Percentiles rank a stretch among this genome's conserved stretches.
Conservation (phyloP, 1,140 invertebrate genomes). For the Parasteatoda tepidariorum region DNA sequence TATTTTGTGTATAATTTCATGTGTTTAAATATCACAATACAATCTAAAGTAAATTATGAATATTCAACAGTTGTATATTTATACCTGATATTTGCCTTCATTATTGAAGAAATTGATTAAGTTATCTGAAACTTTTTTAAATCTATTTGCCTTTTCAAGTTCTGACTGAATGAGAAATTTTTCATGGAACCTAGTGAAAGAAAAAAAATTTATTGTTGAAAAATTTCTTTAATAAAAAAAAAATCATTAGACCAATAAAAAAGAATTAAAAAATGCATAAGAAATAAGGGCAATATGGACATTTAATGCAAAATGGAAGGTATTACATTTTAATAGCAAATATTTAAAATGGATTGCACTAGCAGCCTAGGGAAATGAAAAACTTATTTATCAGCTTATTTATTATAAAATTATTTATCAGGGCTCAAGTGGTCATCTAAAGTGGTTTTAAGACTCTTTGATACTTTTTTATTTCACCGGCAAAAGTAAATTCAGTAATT, state of each 20-base stretch:
- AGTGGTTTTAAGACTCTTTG: too few species aligned
- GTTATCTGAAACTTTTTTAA: slow-evolving; percentile 4
- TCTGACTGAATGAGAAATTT: slow-evolving; percentile 22
- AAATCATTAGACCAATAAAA: too few species aligned
- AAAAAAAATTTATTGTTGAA: not conserved
- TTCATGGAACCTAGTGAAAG: slow-evolving; percentile 24
- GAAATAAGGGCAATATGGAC: not conserved
- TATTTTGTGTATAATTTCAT: too few species aligned
- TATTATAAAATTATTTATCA: too few species aligned
- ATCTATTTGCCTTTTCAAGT: not conserved
- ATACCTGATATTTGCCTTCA: not conserved
- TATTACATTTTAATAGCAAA: not conserved
- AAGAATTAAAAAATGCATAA: not conserved
- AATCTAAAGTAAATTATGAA: too few species aligned
- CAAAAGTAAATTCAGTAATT: too few species aligned
- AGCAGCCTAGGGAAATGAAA: too few species aligned
- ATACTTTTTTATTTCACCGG: too few species aligned
- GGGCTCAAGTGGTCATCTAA: too few species aligned
- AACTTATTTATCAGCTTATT: too few species aligned
- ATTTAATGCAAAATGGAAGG: not conserved
- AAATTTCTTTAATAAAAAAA: not conserved
- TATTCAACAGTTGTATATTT: too few species aligned
- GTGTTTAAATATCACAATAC: too few species aligned
- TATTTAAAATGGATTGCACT: not conserved
- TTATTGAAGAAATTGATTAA: slow-evolving; percentile 3